These are phyloP conservation scores for Boleophthalmus pectinirostris DNA, from an alignment of 2,113 vertebrate species.

Conservation along the genomic window DNA sequence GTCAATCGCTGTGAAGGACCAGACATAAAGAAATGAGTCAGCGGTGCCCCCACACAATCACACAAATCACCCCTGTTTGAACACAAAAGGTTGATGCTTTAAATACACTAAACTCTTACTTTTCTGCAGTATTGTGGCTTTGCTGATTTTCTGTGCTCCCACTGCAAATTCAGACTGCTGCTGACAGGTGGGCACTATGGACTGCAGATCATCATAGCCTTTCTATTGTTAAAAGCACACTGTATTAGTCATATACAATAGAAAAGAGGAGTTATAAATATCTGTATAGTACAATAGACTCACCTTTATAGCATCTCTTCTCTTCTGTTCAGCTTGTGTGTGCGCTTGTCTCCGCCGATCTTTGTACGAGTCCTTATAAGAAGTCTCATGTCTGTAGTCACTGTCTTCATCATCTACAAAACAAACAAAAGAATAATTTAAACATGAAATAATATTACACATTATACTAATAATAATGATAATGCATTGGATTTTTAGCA, in stretches of 20 bases:
- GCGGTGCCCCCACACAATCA: conserved; percentile 4
- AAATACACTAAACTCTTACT: conserved; percentile 77
- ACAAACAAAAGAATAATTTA: neutral
- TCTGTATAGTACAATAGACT: neutral
- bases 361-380: conserved; percentile 91
- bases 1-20: conserved; percentile 86
- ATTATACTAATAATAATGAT: neutral
- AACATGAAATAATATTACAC: neutral
- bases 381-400: conserved; percentile 88
- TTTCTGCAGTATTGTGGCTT: conserved; percentile 94
- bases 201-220: conserved; percentile 96
- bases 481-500: no score
- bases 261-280: neutral
- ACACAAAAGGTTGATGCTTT: neutral
- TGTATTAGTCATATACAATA: neutral
- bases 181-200: conserved; percentile 95
- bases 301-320: conserved; percentile 95
- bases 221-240: conserved; percentile 76
- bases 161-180: conserved; percentile 91
- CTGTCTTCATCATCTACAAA: conserved; percentile 94
- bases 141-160: conserved; percentile 95
- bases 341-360: conserved; percentile 90
- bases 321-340: conserved; percentile 95
- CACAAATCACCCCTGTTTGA: neutral
- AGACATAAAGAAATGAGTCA: conserved; percentile 17